These are phyloP conservation scores for Lordiphosa collinella DNA, from an alignment of 1,140 invertebrate species.

Conservation along the genomic window DNA sequence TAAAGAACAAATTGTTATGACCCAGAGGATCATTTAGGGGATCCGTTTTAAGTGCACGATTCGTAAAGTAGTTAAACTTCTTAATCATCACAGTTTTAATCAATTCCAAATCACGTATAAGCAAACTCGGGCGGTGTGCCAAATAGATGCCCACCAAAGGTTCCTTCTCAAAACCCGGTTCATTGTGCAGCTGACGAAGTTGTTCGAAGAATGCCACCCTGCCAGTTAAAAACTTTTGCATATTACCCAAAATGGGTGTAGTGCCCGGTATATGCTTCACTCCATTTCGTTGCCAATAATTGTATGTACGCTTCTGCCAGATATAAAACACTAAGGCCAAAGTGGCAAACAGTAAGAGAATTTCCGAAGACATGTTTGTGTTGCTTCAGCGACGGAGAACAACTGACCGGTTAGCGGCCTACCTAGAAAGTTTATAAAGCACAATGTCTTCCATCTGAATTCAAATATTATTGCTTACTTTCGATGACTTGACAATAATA, in stretches of 20 bases:
- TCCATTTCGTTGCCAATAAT: conserved; percentile 77
- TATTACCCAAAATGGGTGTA: conserved; percentile 69
- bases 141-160: conserved; percentile 76
- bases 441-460: too few relatives aligned
- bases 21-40: conserved; percentile 50
- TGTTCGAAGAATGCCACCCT: conserved; percentile 27
- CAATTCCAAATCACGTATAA: conserved; percentile 81
- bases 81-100: conserved; percentile 81
- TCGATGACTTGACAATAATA: too few relatives aligned
- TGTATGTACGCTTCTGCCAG: conserved; percentile 43
- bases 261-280: conserved; percentile 72
- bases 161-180: conserved; percentile 43
- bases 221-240: conserved; percentile 32
- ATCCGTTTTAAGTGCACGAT: conserved; percentile 56
- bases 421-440: not conserved
- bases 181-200: conserved; percentile 35
- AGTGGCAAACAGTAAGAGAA: conserved; percentile 35
- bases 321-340: conserved; percentile 43
- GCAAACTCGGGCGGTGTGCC: conserved; percentile 76
- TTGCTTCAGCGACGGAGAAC: not conserved
- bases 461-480: too few relatives aligned
- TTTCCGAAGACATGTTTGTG: conserved; percentile 38
- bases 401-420: conserved; percentile 7
- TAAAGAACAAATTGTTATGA: conserved; percentile 61
- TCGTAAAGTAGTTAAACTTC: conserved; percentile 78